Base-by-base conservation (phyloP, 53 echinoderm and acorn worm species). In the Apostichopus leukothele region DNA sequence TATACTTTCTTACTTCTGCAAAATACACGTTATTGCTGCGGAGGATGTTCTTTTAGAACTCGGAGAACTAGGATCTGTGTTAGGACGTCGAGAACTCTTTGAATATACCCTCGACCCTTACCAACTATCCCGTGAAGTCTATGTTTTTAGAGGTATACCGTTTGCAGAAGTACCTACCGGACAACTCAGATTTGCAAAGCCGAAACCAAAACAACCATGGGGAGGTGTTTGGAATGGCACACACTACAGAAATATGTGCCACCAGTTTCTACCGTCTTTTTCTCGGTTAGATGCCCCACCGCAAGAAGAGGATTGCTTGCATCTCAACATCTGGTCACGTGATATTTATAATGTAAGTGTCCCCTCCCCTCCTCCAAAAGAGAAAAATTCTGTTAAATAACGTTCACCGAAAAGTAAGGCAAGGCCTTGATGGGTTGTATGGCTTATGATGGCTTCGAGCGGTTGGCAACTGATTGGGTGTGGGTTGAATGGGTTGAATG, bases 111-210 rank as follows among this genome's bases (percentile, higher is more conserved):
- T 52, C 16, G 54, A 81, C 5, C 81, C 81, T 1, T 81, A 81
- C 22, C 57, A 81, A 20, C 21, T 54, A 4, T 54, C 54, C 1
- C 81, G 59, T n/a, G 81, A 81, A 21, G 23, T 81, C 19, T 81
- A 55, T 21, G 81, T 81, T 19, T 81, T 81, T 54, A 19, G 59
- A 81, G 86, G 86, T 39, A 66, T 86, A 27, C 71, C 86, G 18
- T 86, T 86, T 26, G 86, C 86, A 23, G 86, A 86, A 86, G 7
- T 16, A 51, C 86, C 86, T 5, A 19, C 13, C 16, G 71, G 78
- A 51, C 13, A 77, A 77, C 67, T 86, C 9, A 66, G 86, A 60
- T 86, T 86, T 12, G 67, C 86, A 13, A 86, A 86, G 21, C 86
- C 86, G 5, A 39, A 16, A 86, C 61, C 86, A 6, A 86, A 86